These are phyloP conservation scores for Tribolium freemani DNA, from an alignment of 2,888 invertebrate species.

Conservation along the genomic window DNA sequence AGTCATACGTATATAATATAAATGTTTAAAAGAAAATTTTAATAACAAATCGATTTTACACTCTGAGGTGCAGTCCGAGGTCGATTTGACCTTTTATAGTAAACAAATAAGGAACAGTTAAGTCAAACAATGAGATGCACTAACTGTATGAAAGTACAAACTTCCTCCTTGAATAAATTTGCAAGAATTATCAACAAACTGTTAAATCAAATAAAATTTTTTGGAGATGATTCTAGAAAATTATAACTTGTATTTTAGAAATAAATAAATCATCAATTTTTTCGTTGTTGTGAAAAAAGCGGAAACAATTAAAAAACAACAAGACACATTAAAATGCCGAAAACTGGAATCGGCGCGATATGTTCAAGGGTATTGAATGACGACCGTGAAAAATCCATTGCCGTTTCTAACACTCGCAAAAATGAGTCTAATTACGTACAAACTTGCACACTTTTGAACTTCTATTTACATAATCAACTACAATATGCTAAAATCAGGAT, in stretches of 20 bases:
- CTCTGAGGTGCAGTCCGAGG: background rate
- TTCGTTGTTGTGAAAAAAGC: background rate
- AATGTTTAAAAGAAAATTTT: background rate
- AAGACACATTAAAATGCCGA: background rate
- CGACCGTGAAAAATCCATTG: slow-evolving; percentile 22
- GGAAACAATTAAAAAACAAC: background rate
- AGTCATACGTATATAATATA: background rate
- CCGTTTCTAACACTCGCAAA: background rate
- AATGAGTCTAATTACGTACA: background rate
- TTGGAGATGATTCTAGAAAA: too few species aligned
- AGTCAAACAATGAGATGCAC: background rate
- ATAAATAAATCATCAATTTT: background rate
- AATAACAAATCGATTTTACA: background rate
- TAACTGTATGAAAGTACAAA: background rate
- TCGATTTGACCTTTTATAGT: background rate
- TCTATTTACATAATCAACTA: slow-evolving; percentile 1
- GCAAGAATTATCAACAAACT: background rate
- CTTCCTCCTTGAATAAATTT: background rate
- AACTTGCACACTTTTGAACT: background rate
- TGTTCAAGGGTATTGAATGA: background rate
- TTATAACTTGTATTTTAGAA: too few species aligned
- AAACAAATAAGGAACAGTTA: background rate
- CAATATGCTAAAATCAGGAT: slow-evolving; percentile 6
- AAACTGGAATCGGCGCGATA: background rate
- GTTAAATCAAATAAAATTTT: background rate